A percentile compares a stretch with the other conserved stretches of the same genome.
Evolutionary conservation across 2,888 invertebrate genomes (phyloP).

Genomic region (Hyposoter dolosus): DNA sequence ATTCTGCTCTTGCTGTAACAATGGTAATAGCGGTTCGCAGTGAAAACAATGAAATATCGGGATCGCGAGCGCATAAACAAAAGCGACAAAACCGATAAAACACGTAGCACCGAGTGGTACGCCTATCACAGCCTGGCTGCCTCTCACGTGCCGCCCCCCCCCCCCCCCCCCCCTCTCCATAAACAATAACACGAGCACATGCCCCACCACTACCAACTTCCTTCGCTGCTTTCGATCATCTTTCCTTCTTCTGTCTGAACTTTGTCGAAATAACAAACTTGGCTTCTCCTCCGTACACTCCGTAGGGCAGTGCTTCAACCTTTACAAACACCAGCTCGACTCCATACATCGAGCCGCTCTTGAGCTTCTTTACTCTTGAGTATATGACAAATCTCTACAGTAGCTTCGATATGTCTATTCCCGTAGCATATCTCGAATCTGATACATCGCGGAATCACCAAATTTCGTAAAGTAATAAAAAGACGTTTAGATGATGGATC

Average conservation of each 20-base stretch:
- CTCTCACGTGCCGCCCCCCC: not conserved
- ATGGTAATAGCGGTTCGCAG: not conserved
- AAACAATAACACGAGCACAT: constrained; percentile 11
- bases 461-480: not conserved
- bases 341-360: not conserved
- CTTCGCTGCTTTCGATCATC: not conserved
- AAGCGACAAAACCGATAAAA: constrained; percentile 8
- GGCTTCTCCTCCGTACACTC: not conserved
- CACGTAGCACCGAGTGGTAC: not conserved
- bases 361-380: not conserved
- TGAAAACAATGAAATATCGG: constrained; percentile 7
- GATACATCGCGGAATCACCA: not conserved
- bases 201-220: not conserved
- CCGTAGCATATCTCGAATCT: not conserved
- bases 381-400: not conserved
- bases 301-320: not conserved
- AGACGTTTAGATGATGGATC: no score
- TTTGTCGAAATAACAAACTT: not conserved
- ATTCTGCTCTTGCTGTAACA: not conserved
- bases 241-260: not conserved
- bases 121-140: constrained; percentile 1
- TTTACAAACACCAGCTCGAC: not conserved
- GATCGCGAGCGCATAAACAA: not conserved
- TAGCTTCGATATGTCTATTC: not conserved
- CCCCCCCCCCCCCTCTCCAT: no score